Conservation (phyloP, 2,113 vertebrate species). For the Peromyscus polionotus region DNA sequence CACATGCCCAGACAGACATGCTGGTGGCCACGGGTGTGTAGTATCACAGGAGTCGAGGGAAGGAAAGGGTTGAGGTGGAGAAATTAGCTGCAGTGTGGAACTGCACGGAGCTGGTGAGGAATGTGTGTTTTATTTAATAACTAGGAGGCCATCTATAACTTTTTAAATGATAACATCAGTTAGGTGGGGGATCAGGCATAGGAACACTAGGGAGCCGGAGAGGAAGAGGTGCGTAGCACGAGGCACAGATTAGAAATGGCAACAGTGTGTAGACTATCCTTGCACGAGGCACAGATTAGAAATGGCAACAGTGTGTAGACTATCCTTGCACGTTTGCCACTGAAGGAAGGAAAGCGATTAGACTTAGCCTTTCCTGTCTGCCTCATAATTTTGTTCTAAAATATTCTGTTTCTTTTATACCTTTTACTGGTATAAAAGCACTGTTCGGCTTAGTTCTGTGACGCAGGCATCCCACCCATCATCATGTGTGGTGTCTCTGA, state of each 20-base stretch:
- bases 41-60: background rate
- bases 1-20: background rate
- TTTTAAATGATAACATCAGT: background rate
- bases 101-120: background rate
- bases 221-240: background rate
- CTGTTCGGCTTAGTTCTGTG: background rate
- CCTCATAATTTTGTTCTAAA: conserved; percentile 44
- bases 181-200: background rate
- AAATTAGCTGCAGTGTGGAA: background rate
- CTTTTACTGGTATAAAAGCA: background rate
- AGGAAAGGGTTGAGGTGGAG: background rate
- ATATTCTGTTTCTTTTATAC: background rate
- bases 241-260: background rate
- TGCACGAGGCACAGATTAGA: background rate
- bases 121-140: background rate
- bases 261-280: no score
- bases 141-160: background rate
- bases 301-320: background rate
- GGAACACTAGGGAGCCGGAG: background rate
- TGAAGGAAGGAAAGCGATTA: background rate
- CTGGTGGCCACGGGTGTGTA: background rate
- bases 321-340: background rate
- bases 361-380: background rate
- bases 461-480: background rate
- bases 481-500: background rate